Evolutionary conservation across 1,140 invertebrate species (phyloP), one percentile per base, ranked within the genome.

Genomic region (Monochamus saltuarius): DNA sequence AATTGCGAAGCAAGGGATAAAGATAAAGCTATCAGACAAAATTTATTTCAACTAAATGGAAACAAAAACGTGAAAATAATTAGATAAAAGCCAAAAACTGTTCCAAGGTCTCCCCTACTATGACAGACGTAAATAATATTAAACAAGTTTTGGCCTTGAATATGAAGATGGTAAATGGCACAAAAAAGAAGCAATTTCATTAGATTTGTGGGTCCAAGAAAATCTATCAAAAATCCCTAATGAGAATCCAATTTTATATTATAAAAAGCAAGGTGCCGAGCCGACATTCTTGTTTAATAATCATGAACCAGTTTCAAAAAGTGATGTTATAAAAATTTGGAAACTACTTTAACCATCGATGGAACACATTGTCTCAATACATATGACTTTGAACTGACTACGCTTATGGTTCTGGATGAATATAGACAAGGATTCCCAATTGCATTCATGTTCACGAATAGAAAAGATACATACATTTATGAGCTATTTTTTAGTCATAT

Each of bases 371-470:
- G 65, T 7, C 42, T 65, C 1, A 65, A 69, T 36, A 10, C 8
- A 13, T 69, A 67, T 59, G 67, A 67, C 17, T 69, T 69, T 62
- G 62, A 65, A 42, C 46, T 67, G 45, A 56, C 53, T 8, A 69
- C 65, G 22, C 2, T 69, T 11, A 13, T 69, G 36, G 54, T 67
- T 2, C 29, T 67, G n/a, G 65, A 67, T 51, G 56, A 67, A 40
- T 39, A 59, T 17, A 11, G 42, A 10, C 39, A 67, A 49, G 65
- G 59, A 0, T 62, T 67, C 50, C 67, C 65, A 1, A 38, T 34
- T 14, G 62, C 67, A n/a, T 62, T 46, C 14, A 67, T 67, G 62
- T 45, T 67, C 37, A 46, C 50, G 1, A 67, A 67, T 46, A 50
- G 56, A 40, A 53, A 59, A 49, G 65, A 65, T 46, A 52, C 51